Conservation (phyloP, 2,113 vertebrate species). For the Menura novaehollandiae region DNA sequence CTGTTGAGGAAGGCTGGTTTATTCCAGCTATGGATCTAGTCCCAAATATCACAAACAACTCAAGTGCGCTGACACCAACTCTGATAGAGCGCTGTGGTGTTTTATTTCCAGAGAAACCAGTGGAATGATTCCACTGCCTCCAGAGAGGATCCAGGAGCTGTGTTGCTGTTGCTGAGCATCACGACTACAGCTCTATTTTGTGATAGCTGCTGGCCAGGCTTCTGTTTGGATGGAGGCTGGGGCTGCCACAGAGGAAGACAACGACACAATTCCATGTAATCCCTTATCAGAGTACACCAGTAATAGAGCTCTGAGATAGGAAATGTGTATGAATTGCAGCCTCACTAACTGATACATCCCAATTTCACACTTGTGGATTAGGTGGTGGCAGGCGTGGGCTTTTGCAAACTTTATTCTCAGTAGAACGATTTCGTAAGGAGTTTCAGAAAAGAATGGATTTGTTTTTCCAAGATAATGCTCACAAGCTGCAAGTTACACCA, state of each 20-base stretch:
- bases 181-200: not conserved
- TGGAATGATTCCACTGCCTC: not conserved
- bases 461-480: constrained; percentile 27
- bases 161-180: not conserved
- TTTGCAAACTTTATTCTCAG: not conserved
- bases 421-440: not conserved
- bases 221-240: not conserved
- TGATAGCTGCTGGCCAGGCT: not conserved
- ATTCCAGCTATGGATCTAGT: not conserved
- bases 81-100: not conserved
- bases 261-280: not conserved
- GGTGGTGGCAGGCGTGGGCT: not conserved
- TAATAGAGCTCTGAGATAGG: not conserved
- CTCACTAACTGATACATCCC: not conserved
- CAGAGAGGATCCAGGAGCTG: not conserved
- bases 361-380: constrained; percentile 18
- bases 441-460: constrained; percentile 31
- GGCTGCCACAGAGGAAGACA: not conserved
- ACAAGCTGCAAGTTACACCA: constrained; percentile 7
- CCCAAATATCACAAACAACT: not conserved
- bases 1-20: not conserved
- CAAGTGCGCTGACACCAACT: not conserved
- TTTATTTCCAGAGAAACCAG: not conserved
- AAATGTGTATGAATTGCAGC: not conserved
- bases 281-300: not conserved